Evolutionary conservation across 2,113 vertebrate genomes (phyloP), one percentile per base, ranked within the genome.

Genomic region (Caracal caracal): DNA sequence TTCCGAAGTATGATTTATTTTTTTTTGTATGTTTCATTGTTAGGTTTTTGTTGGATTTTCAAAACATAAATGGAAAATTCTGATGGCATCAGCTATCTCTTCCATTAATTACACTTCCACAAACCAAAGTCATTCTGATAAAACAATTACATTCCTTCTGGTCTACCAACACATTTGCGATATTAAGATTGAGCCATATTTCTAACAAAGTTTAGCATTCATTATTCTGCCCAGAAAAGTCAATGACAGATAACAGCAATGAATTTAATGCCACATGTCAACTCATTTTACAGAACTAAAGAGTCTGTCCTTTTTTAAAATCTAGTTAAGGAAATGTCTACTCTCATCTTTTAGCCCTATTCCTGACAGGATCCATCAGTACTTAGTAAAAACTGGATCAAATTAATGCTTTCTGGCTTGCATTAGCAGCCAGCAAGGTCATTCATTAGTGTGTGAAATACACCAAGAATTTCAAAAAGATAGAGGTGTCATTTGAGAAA

Each of bases 121-220:
- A 51, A 71, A 89, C 88, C 28, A 83, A 95, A 96, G 40, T 82
- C 81, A 83, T 89, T 95, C 85, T 91, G 68, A 96, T 93, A 91
- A 95, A 96, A 97, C 88, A 97, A 96, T 96, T 86, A 47, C 47
- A 83, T 75, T 93, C 37, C 51, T 90, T 88, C 93, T 91, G 89
- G 30, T 93, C 93, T 96, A 63, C 65, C 51, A 76, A 83, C 47
- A 88, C 11, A 40, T 82, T 63, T 78, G n/a, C 3, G 30, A 63
- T 94, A 87, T 88, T 96, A 92, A 96, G 87, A 96, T 81, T 79
- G 66, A 98, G 73, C 51, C 59, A 94, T 70, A 97, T 95, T 97
- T 95, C 97, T 95, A 97, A 94, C 82, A 94, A 95, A 97, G 66
- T 91, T 94, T 85, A 95, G 66, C 56, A 59, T 95, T 91, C 91